Evolutionary conservation across 2,797 vertebrate genomes (phyloP), one percentile per base, ranked within the genome.

Genomic region (Garrulus glandarius): DNA sequence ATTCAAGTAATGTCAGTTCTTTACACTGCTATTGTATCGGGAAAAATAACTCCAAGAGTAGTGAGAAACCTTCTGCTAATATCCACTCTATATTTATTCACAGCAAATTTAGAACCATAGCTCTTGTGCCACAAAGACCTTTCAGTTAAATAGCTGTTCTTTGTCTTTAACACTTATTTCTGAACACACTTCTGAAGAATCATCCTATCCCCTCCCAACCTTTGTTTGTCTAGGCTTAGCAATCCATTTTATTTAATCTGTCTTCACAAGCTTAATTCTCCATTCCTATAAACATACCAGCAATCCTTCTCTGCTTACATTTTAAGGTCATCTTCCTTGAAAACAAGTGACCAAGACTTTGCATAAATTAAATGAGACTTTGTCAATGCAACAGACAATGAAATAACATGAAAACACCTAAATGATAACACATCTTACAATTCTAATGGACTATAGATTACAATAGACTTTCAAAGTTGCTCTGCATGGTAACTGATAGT

Each of bases 151-250:
- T 16, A 75, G 21, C 9, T 29, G 4, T 39, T 93, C 34, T 57
- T 68, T 67, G 19, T 61, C 69, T 84, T 84, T 56, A 75, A 68
- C 46, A 50, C 46, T 69, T 92, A 34, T 17, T 67, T 36, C 26
- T 52, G 39, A 84, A 67, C 4, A 2, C 69, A 71, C 11, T 89
- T 75, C 69, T 75, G 65, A 91, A 76, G 56, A 87, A 86, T 49
- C 49, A 75, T 37, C 11, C 50, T 65, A 23, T 43, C 30, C 30
- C 9, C 43, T 83, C 30, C 79, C 49, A 81, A 65, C 30, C 34
- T 84, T 68, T 81, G 49, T 85, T 95, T 94, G 41, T 36, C 52
- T 81, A 84, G 59, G 50, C 8, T 95, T 84, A 95, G 77, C 43
- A 96, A 86, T 47, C 17, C 37, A 34, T 29, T 23, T 77, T 27